Conservation (phyloP, 2,888 invertebrate genomes). For the Abscondita cerata region DNA sequence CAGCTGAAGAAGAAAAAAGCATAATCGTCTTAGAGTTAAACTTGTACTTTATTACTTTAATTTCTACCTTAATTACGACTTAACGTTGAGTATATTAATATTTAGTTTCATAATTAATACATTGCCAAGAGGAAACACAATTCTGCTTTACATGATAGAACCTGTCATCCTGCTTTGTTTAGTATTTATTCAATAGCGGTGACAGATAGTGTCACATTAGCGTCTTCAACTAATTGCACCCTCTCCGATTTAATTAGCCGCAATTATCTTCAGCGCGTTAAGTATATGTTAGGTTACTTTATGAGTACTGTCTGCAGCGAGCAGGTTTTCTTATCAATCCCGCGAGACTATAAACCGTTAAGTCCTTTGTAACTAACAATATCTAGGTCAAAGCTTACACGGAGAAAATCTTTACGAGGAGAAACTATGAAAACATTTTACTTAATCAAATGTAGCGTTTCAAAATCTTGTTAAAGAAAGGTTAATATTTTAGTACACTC, state of each 20-base stretch:
- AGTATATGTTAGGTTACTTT: constrained; percentile 37
- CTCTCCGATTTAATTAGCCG: constrained; percentile 48
- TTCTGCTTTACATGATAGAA: constrained; percentile 30
- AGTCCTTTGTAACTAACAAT: constrained; percentile 26
- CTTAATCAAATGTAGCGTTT: too few species aligned
- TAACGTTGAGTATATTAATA: constrained; percentile 33
- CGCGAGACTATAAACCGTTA: constrained; percentile 20
- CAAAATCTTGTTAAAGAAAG: too few species aligned
- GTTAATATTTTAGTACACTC: too few species aligned
- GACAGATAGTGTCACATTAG: constrained; percentile 46
- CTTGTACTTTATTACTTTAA: constrained; percentile 12
- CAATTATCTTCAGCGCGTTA: constrained; percentile 45
- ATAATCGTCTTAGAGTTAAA: too few species aligned
- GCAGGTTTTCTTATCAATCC: constrained; percentile 38
- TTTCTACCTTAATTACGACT: constrained; percentile 28
- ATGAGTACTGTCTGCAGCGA: constrained; percentile 37
- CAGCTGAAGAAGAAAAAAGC: too few species aligned
- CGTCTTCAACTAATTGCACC: constrained; percentile 46
- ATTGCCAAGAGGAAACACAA: constrained; percentile 29
- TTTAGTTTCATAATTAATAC: constrained; percentile 30
- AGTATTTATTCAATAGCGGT: constrained; percentile 43
- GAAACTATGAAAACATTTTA: too few species aligned
- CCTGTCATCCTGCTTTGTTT: constrained; percentile 36
- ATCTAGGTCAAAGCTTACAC: background rate
- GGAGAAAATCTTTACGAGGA: too few species aligned